Evolutionary conservation across 1,140 invertebrate species (phyloP).

Genomic region (Caenorhabditis inopinata): DNA sequence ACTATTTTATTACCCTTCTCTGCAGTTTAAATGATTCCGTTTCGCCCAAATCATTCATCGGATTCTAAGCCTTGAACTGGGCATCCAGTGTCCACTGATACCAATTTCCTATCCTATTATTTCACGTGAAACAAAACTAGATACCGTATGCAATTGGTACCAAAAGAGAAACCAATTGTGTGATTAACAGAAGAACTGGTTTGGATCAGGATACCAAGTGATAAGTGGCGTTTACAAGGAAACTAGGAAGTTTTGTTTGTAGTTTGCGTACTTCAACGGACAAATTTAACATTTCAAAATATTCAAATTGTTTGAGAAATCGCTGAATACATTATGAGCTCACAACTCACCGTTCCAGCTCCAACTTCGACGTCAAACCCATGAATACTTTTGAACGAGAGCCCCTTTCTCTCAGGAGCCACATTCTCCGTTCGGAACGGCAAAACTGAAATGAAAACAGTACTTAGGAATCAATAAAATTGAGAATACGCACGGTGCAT

Average conservation of each 20-base stretch:
- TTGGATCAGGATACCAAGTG: neutral
- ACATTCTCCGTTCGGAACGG: neutral
- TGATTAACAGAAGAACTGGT: too few species aligned
- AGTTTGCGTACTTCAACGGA: neutral
- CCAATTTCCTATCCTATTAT: neutral
- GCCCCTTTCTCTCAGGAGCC: neutral
- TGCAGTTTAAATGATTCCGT: neutral
- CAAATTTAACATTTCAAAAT: too few species aligned
- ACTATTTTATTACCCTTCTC: neutral
- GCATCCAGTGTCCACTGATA: neutral
- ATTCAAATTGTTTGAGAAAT: too few species aligned
- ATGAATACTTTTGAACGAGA: neutral
- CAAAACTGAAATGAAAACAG: neutral
- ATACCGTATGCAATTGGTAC: constrained; percentile 7
- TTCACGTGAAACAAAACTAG: constrained; percentile 6
- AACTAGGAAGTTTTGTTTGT: constrained; percentile 24
- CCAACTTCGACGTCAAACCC: neutral
- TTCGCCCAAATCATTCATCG: neutral
- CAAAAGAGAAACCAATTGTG: too few species aligned
- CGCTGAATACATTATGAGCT: neutral
- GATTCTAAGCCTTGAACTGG: neutral
- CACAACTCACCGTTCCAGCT: neutral
- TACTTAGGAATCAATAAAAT: too few species aligned
- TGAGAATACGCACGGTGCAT: too few species aligned
- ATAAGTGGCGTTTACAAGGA: neutral